Conservation (phyloP, 1,140 invertebrate species). For the Archivesica marissinica region DNA sequence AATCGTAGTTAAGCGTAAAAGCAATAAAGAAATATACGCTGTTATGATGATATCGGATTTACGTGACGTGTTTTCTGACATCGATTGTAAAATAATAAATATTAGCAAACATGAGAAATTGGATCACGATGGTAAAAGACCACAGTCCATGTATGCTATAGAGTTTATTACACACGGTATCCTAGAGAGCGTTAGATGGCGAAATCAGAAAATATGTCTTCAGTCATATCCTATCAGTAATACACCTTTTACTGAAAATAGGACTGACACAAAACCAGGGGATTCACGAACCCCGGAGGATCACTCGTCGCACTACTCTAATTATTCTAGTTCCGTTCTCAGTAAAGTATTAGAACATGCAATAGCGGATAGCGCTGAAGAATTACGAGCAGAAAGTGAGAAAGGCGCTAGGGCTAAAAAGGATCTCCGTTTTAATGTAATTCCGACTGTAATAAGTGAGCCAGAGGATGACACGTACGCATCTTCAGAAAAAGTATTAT, state of each 20-base stretch:
- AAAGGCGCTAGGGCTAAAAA: slow-evolving; percentile 57
- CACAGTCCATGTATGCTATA: slow-evolving; percentile 51
- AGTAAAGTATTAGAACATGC: slow-evolving; percentile 71
- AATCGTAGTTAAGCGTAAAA: slow-evolving; percentile 67
- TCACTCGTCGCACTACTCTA: slow-evolving; percentile 35
- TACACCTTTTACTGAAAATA: slow-evolving; percentile 22
- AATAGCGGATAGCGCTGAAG: slow-evolving; percentile 59
- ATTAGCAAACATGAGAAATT: slow-evolving; percentile 60
- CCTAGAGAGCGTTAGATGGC: slow-evolving; percentile 72
- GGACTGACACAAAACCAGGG: slow-evolving; percentile 1
- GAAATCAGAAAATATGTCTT: slow-evolving; percentile 72
- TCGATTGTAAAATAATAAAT: slow-evolving; percentile 66
- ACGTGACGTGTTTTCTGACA: slow-evolving; percentile 70
- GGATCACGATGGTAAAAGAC: slow-evolving; percentile 17
- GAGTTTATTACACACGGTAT: slow-evolving; percentile 72
- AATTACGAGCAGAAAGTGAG: slow-evolving; percentile 40
- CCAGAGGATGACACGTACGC: slow-evolving; percentile 50
- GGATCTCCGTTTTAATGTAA: slow-evolving; percentile 71
- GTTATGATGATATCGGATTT: slow-evolving; percentile 72
- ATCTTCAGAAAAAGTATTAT: slow-evolving; percentile 54
- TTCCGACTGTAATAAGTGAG: slow-evolving; percentile 74
- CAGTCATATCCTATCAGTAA: slow-evolving; percentile 70
- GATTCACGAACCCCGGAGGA: background rate
- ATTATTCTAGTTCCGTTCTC: slow-evolving; percentile 69
- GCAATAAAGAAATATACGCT: slow-evolving; percentile 72